Evolutionary conservation across 2,888 invertebrate genomes (phyloP).

Genomic region (Orthonychiurus folsomi): DNA sequence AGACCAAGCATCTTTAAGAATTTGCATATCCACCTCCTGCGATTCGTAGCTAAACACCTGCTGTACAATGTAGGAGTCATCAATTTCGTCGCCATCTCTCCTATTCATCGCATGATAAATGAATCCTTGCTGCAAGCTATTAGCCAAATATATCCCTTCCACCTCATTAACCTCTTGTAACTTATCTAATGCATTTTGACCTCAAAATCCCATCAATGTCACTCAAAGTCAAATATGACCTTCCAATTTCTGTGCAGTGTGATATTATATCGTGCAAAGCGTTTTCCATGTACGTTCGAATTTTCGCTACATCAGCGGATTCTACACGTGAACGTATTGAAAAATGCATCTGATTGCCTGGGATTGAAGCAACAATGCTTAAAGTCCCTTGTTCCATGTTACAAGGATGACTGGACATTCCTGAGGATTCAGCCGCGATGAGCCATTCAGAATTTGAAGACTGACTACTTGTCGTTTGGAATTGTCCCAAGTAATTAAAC

Average conservation of each 20-base stretch:
- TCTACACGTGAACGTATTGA: neutral
- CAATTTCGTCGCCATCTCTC: neutral
- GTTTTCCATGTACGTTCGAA: neutral
- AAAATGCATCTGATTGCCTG: neutral
- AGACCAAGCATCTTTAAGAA: neutral
- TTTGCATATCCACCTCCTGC: neutral
- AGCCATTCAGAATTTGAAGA: conserved; percentile 1
- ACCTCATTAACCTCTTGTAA: neutral
- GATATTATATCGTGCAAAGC: no score
- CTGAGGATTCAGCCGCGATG: no score
- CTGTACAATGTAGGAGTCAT: neutral
- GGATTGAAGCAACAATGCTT: neutral
- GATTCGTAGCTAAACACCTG: neutral
- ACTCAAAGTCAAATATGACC: neutral
- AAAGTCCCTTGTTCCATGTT: neutral
- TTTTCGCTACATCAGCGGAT: no score
- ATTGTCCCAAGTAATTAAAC: conserved; percentile 5
- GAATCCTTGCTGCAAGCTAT: neutral
- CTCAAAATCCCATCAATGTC: neutral
- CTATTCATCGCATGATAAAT: neutral
- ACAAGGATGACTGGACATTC: no score
- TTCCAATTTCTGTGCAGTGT: neutral
- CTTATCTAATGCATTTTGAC: neutral
- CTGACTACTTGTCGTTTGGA: neutral
- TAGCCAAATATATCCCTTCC: neutral